Base-by-base conservation (phyloP, 2,888 invertebrate genomes). In the Melinopterus prodromus region DNA sequence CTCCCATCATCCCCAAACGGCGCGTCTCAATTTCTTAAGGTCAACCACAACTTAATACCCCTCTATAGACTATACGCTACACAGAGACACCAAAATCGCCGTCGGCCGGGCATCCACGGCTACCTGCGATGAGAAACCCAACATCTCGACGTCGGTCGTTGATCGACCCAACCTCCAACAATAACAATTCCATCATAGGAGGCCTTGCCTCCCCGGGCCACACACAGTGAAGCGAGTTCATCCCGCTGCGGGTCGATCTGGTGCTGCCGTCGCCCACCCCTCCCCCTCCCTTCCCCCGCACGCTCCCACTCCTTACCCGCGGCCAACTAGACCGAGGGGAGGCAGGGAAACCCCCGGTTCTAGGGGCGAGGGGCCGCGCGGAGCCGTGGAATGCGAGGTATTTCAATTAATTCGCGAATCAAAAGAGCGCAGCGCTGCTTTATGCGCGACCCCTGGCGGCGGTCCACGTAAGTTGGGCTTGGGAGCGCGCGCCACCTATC, bases 381-480 rank as follows among this genome's bases (percentile, higher is more conserved):
- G 86, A 86, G 85, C 88, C 85, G 85, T 86, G 89, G 89, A 89
- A 89, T 89, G 87, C 87, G 87, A 89, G 89, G 89, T 89, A 89
- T 89, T 89, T 89, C 89, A 89, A 89, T 89, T 89, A 89, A 89
- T 89, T 88, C 89, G 86, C 88, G 88, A 89, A 89, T 89, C 89
- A 89, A 89, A 89, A 89, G 89, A 89, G 88, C 87, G 87, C 86
- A 86, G 87, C 87, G 86, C 84, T 87, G 87, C 87, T 87, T 87
- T 87, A 87, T 87, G 85, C 3, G 71, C 71, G 71, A 71, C 86
- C 84, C 84, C 85, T 84, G 86, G 84, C 83, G 83, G 82, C 81
- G 81, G 5, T 26, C 14, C 71, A 16, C 81, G 70, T 77, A 80
- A 76, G 53, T 37, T 75, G 71, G 37, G 75, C 80, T 70, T 77